Evolutionary conservation across 2,888 invertebrate species (phyloP), one percentile per base, ranked within the genome.

Genomic region (Drosophila neutralis): DNA sequence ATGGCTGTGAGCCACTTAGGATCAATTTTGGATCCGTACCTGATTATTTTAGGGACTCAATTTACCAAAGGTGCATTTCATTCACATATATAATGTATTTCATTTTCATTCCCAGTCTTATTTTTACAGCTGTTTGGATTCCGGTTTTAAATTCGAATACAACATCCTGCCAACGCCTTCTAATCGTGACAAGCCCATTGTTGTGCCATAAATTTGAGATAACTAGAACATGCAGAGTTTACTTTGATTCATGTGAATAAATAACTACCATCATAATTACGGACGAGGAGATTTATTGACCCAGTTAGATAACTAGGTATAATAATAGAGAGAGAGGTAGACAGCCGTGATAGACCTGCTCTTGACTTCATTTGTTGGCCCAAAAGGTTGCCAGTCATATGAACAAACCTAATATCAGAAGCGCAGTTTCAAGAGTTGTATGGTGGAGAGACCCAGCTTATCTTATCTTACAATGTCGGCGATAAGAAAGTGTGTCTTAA

Each of bases 261-360:
- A 58, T 24, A n/a, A 24, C 49, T 58, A 70, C 7, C 15, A 45
- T 27, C 40, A 33, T 57, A 42, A 42, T 52, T 40, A 40, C 13
- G 13, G 24, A 24, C 4, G 8, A 45, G 45, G n/a, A 38, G 45
- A 52, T 62, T 54, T 51, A 38, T 64, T 74, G 54, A 45, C 65
- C 77, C 73, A 76, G 36, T 71, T 72, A 71, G 77, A 77, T 66
- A 66, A 42, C 29, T 49, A 33, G 13, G 21, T 36, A 27, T 10
- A 35, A 35, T 2, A 13, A n/a, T 51, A 36, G 49, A 21, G 42
- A 18, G 27, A 10, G 15, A 27, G 42, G 6, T 11, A 27, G 24
- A 36, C 27, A 29, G 36, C 29, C n/a, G 4, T 35, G 10, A 18
- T 7, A 15, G 6, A 33, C 5, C 11, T 51, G 27, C 60, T 54